Evolutionary conservation across 2,797 vertebrate genomes (phyloP).

Genomic region (Leucoraja ocellata): DNA sequence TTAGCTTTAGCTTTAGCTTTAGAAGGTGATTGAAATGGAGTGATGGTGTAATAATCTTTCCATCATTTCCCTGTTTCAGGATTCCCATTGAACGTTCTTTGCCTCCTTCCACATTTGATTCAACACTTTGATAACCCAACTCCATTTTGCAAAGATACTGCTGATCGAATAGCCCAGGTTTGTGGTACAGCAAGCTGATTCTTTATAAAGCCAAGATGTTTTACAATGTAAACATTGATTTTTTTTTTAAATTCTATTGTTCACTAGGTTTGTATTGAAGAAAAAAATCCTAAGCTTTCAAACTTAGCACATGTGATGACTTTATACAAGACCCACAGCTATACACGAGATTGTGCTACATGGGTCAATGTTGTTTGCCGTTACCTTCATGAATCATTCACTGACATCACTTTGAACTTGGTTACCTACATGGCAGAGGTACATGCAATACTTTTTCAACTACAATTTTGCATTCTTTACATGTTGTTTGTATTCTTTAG

Average conservation of each 20-base stretch:
- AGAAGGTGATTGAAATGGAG: not conserved
- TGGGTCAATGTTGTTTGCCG: slow-evolving; percentile 97
- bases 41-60: not conserved
- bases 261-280: slow-evolving; percentile 84
- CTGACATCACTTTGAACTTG: slow-evolving; percentile 88
- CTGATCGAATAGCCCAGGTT: slow-evolving; percentile 96
- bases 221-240: not conserved
- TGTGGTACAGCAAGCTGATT: not conserved
- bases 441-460: slow-evolving; percentile 40
- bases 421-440: slow-evolving; percentile 96
- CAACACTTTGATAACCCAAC: slow-evolving; percentile 92
- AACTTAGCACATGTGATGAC: slow-evolving; percentile 97
- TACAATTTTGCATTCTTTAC: not conserved
- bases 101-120: slow-evolving; percentile 91
- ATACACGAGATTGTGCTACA: slow-evolving; percentile 87
- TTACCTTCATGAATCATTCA: slow-evolving; percentile 91
- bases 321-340: slow-evolving; percentile 93
- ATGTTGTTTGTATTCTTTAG: not conserved
- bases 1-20: not conserved
- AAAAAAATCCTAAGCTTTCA: slow-evolving; percentile 90
- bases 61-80: slow-evolving; percentile 58
- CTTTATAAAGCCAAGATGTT: not conserved
- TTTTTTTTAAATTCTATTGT: slow-evolving; percentile 44
- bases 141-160: slow-evolving; percentile 94
- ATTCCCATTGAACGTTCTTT: slow-evolving; percentile 91